Evolutionary conservation across 2,797 vertebrate genomes (phyloP).

Genomic region (Buceros bicornis): DNA sequence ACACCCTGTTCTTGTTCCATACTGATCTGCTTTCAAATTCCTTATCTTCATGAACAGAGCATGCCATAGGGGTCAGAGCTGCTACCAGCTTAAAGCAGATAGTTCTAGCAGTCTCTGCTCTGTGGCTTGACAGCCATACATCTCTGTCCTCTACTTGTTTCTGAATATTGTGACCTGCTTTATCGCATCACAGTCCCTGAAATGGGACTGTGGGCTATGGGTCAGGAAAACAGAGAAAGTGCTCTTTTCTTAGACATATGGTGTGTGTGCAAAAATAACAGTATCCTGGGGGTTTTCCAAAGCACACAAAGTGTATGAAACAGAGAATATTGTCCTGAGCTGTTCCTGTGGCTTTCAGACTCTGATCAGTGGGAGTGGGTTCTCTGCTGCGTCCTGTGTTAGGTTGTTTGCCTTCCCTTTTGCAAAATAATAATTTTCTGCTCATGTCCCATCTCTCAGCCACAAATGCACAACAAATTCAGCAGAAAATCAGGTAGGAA

Average conservation of each 20-base stretch:
- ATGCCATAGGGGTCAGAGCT: neutral
- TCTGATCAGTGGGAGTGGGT: neutral
- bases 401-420: neutral
- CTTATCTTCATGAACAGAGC: neutral
- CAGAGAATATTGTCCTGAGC: neutral
- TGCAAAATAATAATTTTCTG: neutral
- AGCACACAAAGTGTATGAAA: neutral
- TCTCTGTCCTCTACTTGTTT: neutral
- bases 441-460: neutral
- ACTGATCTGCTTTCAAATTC: neutral
- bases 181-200: neutral
- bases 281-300: neutral
- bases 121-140: neutral
- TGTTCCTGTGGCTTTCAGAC: neutral
- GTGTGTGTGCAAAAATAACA: constrained; percentile 48
- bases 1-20: neutral
- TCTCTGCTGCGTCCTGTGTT: neutral
- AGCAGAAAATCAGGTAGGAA: neutral
- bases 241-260: neutral
- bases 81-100: neutral
- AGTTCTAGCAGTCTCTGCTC: neutral
- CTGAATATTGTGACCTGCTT: neutral
- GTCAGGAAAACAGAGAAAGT: neutral
- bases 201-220: neutral
- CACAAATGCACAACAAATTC: neutral